A percentile compares a stretch with the other conserved stretches of the same genome.
Evolutionary conservation across 2,888 invertebrate genomes (phyloP).

Genomic region (Synanthedon tipuliformis): DNA sequence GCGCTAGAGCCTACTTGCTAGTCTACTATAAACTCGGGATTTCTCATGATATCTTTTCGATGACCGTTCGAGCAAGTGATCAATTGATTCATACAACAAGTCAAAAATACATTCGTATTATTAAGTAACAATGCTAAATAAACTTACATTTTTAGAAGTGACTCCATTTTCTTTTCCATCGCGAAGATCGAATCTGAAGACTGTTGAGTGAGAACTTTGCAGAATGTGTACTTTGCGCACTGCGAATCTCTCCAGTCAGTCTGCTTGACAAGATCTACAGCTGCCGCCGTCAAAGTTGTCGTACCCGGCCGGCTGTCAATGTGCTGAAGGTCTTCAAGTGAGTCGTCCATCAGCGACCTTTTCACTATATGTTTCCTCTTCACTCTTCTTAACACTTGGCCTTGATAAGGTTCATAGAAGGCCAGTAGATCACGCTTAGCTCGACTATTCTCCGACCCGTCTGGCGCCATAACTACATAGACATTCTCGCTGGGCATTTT

Average conservation of each 20-base stretch:
- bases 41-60: neutral
- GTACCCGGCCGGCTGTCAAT: constrained; percentile 31
- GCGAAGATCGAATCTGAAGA: constrained; percentile 76
- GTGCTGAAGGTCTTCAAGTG: constrained; percentile 54
- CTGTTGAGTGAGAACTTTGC: constrained; percentile 78
- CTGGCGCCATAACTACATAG: constrained; percentile 63
- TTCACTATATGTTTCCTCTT: constrained; percentile 37
- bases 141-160: constrained; percentile 79
- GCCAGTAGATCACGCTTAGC: constrained; percentile 41
- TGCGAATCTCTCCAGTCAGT: constrained; percentile 81
- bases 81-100: too few relatives aligned
- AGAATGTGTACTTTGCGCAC: constrained; percentile 82
- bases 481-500: constrained; percentile 68
- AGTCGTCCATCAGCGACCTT: constrained; percentile 41
- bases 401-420: constrained; percentile 33
- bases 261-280: constrained; percentile 56
- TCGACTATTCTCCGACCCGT: constrained; percentile 32
- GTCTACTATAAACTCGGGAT: too few relatives aligned
- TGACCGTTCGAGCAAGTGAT: too few relatives aligned
- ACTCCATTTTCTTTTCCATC: constrained; percentile 86
- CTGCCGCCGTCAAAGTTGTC: constrained; percentile 47
- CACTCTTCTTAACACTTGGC: constrained; percentile 23
- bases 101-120: too few relatives aligned
- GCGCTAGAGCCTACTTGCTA: too few relatives aligned
- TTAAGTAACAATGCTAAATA: neutral